These are phyloP conservation scores for Trichopria drosophilae DNA, from an alignment of 2,888 invertebrate genomes.

Conservation along the genomic window DNA sequence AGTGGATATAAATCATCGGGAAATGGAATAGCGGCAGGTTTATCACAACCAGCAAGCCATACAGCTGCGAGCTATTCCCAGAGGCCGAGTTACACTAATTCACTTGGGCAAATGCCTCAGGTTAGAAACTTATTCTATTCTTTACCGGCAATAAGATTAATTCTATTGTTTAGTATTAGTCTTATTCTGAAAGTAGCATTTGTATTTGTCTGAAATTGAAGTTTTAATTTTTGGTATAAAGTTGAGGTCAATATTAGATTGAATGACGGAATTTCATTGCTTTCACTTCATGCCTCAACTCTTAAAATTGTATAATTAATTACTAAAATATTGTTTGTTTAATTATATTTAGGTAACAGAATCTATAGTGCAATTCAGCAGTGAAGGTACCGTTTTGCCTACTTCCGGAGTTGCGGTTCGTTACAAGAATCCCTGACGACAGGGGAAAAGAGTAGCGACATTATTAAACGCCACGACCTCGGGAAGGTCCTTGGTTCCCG, in stretches of 20 bases:
- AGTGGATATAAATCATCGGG: conserved; percentile 53
- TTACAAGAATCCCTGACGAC: conserved; percentile 46
- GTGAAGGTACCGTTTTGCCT: conserved; percentile 42
- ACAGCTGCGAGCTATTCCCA: conserved; percentile 45
- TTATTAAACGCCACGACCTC: conserved; percentile 23
- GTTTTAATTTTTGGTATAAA: too few species aligned
- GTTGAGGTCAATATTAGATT: too few species aligned
- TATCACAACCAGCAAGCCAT: conserved; percentile 50
- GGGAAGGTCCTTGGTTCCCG: conserved; percentile 25
- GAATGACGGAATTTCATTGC: too few species aligned
- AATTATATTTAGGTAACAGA: conserved; percentile 46
- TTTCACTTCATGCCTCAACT: not conserved
- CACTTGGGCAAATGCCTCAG: conserved; percentile 53
- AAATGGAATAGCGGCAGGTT: conserved; percentile 48
- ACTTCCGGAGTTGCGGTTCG: conserved; percentile 47
- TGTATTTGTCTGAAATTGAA: too few species aligned
- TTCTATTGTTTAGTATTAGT: too few species aligned
- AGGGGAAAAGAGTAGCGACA: conserved; percentile 20
- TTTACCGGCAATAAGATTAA: too few species aligned
- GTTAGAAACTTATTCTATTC: conserved; percentile 36
- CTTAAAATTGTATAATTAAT: not conserved
- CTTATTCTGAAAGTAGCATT: too few species aligned
- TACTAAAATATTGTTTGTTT: conserved; percentile 1
- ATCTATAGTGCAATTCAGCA: conserved; percentile 47
- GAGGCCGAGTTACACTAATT: conserved; percentile 50